These are phyloP conservation scores for Lucilia cuprina DNA, from an alignment of 1,140 invertebrate species.

Conservation along the genomic window DNA sequence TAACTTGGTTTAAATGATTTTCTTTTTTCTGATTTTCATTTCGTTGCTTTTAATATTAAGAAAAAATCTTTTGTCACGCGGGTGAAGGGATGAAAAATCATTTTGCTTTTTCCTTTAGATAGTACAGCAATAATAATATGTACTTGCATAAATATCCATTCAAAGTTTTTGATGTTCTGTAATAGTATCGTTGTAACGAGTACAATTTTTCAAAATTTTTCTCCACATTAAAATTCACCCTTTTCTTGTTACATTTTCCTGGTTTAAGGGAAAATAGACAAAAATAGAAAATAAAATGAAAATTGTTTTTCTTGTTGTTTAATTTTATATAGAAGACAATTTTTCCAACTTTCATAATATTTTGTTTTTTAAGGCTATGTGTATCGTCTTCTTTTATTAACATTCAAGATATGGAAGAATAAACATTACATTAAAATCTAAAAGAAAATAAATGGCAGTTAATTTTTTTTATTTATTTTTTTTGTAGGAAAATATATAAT, in stretches of 20 bases:
- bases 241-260: no score
- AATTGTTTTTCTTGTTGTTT: not conserved
- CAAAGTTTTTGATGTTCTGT: no score
- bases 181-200: no score
- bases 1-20: not conserved
- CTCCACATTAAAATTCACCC: no score
- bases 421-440: not conserved
- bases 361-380: not conserved
- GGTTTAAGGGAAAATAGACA: not conserved
- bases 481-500: no score
- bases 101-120: not conserved
- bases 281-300: not conserved
- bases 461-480: not conserved
- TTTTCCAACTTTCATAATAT: not conserved
- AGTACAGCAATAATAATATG: not conserved
- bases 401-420: not conserved
- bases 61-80: no score
- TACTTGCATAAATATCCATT: not conserved
- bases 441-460: not conserved
- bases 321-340: not conserved
- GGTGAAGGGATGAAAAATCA: not conserved
- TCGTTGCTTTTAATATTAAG: not conserved
- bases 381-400: not conserved
- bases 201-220: no score
- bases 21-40: not conserved